Evolutionary conservation across 2,888 invertebrate genomes (phyloP), one percentile per base, ranked within the genome.

Genomic region (Heliconius charithonia): DNA sequence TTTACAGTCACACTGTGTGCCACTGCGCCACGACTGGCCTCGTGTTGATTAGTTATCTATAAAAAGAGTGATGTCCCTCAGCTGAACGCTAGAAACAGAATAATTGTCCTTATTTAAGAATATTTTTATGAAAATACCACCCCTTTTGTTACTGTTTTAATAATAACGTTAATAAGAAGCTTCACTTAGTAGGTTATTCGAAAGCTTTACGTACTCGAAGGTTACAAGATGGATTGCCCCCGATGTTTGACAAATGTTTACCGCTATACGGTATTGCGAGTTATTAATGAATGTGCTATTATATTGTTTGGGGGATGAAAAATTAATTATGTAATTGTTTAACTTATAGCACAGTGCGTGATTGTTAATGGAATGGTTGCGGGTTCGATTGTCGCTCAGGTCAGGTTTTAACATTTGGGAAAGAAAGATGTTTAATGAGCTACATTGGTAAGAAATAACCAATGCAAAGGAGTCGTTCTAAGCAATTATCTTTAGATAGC

Each of bases 251-350:
- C 70, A 70, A 70, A 70, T 70, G 70, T 51, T 45, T 27, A 7
- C 25, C 45, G 45, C 70, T 70, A 70, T n/a, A 27, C 32, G 25
- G 45, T 19, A 70, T 22, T 70, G 22, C 51, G 45, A 70, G 70
- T 51, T 70, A 70, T 70, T 70, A 70, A 70, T 70, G 70, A 51
- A 45, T 22, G 25, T 19, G 41, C 22, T 19, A 45, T 45, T 70
- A 27, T 27, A 70, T 70, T 51, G 27, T 45, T 19, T 16, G n/a
- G 27, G 10, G 10, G 45, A 70, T 70, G 27, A 70, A 27, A 51
- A 70, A 51, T 70, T 70, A 27, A 70, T 70, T 45, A 70, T 9
- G 19, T 27, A 70, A 41, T 25, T 41, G n/a, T 22, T 9, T n/a
- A 25, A 62, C 62, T 25, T 63, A 13, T 62, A 4, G 4, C 6